Conservation (phyloP, 2,888 invertebrate genomes). For the Zelleria hepariella region DNA sequence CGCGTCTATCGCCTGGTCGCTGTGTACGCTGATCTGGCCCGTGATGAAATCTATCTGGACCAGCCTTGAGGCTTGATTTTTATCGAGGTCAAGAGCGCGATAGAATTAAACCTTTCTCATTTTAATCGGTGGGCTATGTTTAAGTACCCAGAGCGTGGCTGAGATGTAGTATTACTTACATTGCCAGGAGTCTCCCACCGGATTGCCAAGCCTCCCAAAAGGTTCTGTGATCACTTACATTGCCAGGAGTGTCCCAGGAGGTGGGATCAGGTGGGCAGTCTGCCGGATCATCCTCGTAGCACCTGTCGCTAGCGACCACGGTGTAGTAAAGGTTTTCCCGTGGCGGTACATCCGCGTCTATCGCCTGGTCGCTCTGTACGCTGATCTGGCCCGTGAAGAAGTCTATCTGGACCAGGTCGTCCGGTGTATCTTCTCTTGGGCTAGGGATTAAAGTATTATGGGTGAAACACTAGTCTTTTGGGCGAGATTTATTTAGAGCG, state of each 20-base stretch:
- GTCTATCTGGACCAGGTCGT: conserved; percentile 63
- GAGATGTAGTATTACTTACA: no score
- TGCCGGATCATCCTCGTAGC: conserved; percentile 28
- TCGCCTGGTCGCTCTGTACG: conserved; percentile 48
- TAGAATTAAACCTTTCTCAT: no score
- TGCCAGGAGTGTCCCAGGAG: conserved; percentile 38
- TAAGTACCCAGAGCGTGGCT: no score
- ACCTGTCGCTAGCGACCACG: conserved; percentile 67
- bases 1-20: conserved; percentile 63
- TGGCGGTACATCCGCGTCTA: conserved; percentile 70
- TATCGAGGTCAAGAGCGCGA: conserved; percentile 60
- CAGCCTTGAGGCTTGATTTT: conserved; percentile 50
- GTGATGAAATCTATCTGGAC: conserved; percentile 60
- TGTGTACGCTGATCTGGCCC: conserved; percentile 67
- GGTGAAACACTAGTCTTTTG: no score
- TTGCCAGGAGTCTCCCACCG: neutral
- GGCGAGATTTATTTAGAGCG: no score
- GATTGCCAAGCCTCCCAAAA: no score
- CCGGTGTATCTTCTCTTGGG: conserved; percentile 46
- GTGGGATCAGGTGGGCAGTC: conserved; percentile 42
- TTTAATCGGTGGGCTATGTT: no score
- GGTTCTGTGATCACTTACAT: conserved; percentile 42
- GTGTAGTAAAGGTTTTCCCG: conserved; percentile 63
- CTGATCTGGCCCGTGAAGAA: conserved; percentile 62
- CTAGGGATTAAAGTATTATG: no score